These are phyloP conservation scores for Mormyrus iriodes DNA, from an alignment of 2,113 vertebrate genomes.

Conservation along the genomic window DNA sequence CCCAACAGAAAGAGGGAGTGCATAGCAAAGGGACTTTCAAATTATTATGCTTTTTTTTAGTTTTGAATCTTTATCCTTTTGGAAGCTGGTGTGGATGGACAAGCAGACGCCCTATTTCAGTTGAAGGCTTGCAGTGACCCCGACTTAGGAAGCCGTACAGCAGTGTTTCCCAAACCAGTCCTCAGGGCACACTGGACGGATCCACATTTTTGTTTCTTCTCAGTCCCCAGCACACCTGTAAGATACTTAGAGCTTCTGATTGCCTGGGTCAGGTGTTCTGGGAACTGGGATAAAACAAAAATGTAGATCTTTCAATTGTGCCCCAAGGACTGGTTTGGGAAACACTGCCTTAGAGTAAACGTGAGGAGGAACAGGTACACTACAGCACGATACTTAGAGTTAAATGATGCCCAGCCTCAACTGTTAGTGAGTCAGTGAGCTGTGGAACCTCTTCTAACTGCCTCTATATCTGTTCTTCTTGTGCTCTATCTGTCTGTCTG, in stretches of 20 bases:
- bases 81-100: background rate
- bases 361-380: background rate
- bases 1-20: background rate
- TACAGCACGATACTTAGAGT: background rate
- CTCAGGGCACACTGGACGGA: too few relatives aligned
- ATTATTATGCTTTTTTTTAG: background rate
- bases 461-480: slow-evolving; percentile 12
- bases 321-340: too few relatives aligned
- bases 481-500: background rate
- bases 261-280: too few relatives aligned
- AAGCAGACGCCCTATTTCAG: background rate
- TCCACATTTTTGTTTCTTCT: too few relatives aligned
- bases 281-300: too few relatives aligned
- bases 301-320: too few relatives aligned
- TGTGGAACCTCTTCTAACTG: background rate
- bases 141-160: background rate
- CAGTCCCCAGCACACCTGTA: too few relatives aligned
- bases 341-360: background rate
- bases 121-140: background rate
- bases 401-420: background rate
- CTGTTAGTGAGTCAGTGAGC: background rate
- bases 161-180: too few relatives aligned
- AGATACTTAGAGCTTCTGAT: too few relatives aligned
- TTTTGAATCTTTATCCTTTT: background rate
- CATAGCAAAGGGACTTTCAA: background rate